phyloP scores from a whole-genome alignment of 2,888 invertebrate species.

The Podabrus alpinus region DNA sequence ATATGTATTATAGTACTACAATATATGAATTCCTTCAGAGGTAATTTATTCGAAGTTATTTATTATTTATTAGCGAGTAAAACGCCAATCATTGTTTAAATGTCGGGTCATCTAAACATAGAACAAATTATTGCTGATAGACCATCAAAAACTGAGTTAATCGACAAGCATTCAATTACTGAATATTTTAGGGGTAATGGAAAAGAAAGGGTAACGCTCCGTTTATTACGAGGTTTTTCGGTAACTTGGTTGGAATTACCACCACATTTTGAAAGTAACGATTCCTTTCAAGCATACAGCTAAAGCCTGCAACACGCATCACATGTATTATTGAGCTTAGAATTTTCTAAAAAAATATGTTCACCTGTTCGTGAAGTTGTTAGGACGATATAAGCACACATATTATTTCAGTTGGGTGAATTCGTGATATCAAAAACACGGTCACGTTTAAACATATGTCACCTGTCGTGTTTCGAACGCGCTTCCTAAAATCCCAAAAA shows the following conservation, averaged over 20 bases:
- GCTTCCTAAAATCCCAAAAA: conserved; percentile 16
- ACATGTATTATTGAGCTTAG: background rate
- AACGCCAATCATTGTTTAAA: background rate
- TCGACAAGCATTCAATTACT: background rate
- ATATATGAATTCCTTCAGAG: background rate
- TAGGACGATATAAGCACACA: conserved; percentile 19
- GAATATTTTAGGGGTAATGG: background rate
- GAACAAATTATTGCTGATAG: background rate
- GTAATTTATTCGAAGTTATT: background rate
- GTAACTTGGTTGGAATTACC: background rate
- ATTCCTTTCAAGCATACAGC: background rate
- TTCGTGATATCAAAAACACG: conserved; percentile 23
- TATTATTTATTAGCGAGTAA: background rate
- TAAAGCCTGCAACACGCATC: background rate
- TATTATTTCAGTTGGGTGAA: conserved; percentile 22
- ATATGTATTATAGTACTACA: no score
- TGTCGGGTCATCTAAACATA: background rate
- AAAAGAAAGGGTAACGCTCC: background rate
- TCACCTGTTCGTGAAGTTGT: conserved; percentile 17
- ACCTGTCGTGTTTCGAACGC: conserved; percentile 19
- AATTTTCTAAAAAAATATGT: conserved; percentile 3
- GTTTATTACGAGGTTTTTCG: background rate
- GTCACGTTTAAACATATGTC: conserved; percentile 29
- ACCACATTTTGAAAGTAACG: background rate
- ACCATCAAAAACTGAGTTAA: background rate